phyloP scores from a whole-genome alignment of 2,888 invertebrate species.

The Pollenia angustigena region DNA sequence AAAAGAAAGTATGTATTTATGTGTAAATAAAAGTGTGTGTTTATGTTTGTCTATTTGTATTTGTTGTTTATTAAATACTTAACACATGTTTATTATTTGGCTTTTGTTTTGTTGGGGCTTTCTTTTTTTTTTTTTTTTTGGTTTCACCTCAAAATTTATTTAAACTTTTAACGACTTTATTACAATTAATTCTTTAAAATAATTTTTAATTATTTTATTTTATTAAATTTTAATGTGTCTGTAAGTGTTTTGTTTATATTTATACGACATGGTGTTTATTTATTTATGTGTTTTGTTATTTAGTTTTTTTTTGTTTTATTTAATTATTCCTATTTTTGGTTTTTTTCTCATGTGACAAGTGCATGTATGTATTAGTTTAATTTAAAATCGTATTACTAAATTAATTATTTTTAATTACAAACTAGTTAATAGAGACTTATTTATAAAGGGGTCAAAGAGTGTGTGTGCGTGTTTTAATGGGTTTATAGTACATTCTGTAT shows the following conservation, averaged over 20 bases:
- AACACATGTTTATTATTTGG: slow-evolving; percentile 36
- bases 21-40: background rate
- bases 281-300: slow-evolving; percentile 45
- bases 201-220: slow-evolving; percentile 55
- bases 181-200: slow-evolving; percentile 34
- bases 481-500: slow-evolving; percentile 46
- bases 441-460: slow-evolving; percentile 6
- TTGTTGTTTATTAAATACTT: slow-evolving; percentile 21
- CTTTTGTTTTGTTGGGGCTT: slow-evolving; percentile 28
- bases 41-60: too few species aligned
- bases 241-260: slow-evolving; percentile 32
- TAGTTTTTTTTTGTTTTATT: slow-evolving; percentile 26
- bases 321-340: slow-evolving; percentile 9
- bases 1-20: background rate
- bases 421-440: slow-evolving; percentile 72
- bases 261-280: slow-evolving; percentile 45
- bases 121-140: slow-evolving; percentile 6
- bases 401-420: slow-evolving; percentile 48
- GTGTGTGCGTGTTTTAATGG: slow-evolving; percentile 8
- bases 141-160: slow-evolving; percentile 40
- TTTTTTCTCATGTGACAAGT: slow-evolving; percentile 42
- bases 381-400: slow-evolving; percentile 46
- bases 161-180: slow-evolving; percentile 66
- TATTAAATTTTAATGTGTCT: slow-evolving; percentile 43
- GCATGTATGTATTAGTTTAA: slow-evolving; percentile 47